These are phyloP conservation scores for Eufriesea mexicana DNA, from an alignment of 1,140 invertebrate genomes.

Conservation along the genomic window DNA sequence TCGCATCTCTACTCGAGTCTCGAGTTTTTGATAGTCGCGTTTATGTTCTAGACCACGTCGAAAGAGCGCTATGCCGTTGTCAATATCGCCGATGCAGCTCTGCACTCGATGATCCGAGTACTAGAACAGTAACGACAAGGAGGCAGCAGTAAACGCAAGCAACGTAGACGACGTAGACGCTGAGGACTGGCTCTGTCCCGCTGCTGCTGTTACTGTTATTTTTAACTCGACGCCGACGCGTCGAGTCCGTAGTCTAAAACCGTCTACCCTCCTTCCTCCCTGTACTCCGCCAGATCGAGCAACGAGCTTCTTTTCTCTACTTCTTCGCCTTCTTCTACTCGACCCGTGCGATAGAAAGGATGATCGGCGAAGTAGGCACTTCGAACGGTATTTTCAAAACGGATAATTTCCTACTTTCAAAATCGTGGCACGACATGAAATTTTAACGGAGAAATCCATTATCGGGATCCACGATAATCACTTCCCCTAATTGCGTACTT, in stretches of 20 bases:
- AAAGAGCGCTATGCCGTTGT: conserved; percentile 27
- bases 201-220: conserved; percentile 79
- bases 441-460: not conserved
- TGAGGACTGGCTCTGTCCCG: conserved; percentile 52
- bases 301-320: conserved; percentile 38
- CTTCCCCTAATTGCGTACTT: not conserved
- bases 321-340: conserved; percentile 55
- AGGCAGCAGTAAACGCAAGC: conserved; percentile 38
- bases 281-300: conserved; percentile 48
- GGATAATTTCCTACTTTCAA: conserved; percentile 72
- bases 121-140: conserved; percentile 13
- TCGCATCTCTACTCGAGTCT: not conserved
- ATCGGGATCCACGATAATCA: no score
- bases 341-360: conserved; percentile 59
- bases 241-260: conserved; percentile 81
- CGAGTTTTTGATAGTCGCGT: conserved; percentile 16
- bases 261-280: conserved; percentile 70
- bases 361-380: conserved; percentile 69
- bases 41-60: conserved; percentile 37
- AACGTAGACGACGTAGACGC: conserved; percentile 52
- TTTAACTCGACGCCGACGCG: conserved; percentile 82
- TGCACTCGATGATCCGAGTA: conserved; percentile 38
- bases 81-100: conserved; percentile 50
- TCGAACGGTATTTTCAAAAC: conserved; percentile 73
- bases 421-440: conserved; percentile 44